These are phyloP conservation scores for Adineta ricciae DNA, from an alignment of 2,888 invertebrate genomes.

Conservation along the genomic window DNA sequence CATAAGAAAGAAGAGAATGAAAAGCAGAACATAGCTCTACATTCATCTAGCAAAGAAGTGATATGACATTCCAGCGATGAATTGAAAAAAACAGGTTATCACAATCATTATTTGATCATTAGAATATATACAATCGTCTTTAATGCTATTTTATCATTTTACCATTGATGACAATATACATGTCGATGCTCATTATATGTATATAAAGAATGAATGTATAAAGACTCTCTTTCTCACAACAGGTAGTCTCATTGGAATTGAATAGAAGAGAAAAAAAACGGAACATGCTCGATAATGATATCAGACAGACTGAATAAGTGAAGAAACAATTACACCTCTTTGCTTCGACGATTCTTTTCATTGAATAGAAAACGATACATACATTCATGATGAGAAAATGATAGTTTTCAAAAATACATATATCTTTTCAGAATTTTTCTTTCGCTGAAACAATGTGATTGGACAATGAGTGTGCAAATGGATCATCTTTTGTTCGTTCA, in stretches of 20 bases:
- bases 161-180: slow-evolving; percentile 5
- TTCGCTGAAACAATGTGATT: not conserved
- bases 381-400: slow-evolving; percentile 9
- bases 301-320: slow-evolving; percentile 15
- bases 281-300: slow-evolving; percentile 5
- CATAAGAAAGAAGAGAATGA: not conserved
- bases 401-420: not conserved
- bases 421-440: not conserved
- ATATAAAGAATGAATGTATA: slow-evolving; percentile 10
- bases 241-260: slow-evolving; percentile 5
- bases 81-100: slow-evolving; percentile 10
- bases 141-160: slow-evolving; percentile 3
- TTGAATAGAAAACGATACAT: slow-evolving; percentile 12
- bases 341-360: slow-evolving; percentile 7
- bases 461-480: not conserved
- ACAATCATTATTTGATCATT: slow-evolving; percentile 15
- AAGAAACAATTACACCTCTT: slow-evolving; percentile 9
- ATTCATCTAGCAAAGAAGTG: slow-evolving; percentile 3
- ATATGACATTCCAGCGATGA: slow-evolving; percentile 13
- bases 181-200: slow-evolving; percentile 15
- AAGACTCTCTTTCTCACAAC: slow-evolving; percentile 15
- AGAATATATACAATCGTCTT: slow-evolving; percentile 1
- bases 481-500: too few species aligned
- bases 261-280: slow-evolving; percentile 7
- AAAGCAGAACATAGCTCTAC: slow-evolving; percentile 10